These are phyloP conservation scores for Gymnogyps californianus DNA, from an alignment of 2,113 vertebrate genomes.

Conservation along the genomic window DNA sequence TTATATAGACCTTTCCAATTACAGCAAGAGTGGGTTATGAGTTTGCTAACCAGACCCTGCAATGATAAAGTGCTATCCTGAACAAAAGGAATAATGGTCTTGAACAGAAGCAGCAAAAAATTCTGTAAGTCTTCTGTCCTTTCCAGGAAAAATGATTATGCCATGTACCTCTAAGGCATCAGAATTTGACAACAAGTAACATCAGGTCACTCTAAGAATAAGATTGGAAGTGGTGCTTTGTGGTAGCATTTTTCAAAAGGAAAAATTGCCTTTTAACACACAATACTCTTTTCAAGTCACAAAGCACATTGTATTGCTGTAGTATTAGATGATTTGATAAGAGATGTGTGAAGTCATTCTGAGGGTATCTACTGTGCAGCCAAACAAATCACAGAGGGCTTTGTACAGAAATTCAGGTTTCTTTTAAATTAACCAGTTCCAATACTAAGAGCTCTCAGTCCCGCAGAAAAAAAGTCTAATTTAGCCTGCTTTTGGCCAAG, in stretches of 20 bases:
- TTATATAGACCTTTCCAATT: background rate
- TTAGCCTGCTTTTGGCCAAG: background rate
- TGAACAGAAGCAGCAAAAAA: background rate
- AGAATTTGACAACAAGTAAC: background rate
- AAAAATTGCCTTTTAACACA: background rate
- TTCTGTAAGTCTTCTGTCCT: background rate
- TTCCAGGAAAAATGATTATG: background rate
- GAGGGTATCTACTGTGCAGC: background rate
- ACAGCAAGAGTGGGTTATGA: background rate
- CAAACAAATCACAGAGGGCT: background rate
- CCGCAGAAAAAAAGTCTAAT: background rate
- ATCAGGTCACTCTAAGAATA: background rate
- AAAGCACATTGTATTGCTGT: background rate
- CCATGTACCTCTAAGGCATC: background rate
- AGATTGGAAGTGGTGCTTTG: background rate
- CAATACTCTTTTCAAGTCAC: background rate
- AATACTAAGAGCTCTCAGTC: background rate
- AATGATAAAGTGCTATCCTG: background rate
- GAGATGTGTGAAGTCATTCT: background rate
- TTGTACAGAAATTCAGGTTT: background rate
- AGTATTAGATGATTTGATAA: background rate
- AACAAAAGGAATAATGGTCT: background rate
- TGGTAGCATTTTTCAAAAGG: background rate
- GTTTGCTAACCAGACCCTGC: background rate
- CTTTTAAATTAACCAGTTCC: background rate